These are phyloP conservation scores for Poeciliopsis prolifica DNA, from an alignment of 2,113 vertebrate species.

Conservation along the genomic window DNA sequence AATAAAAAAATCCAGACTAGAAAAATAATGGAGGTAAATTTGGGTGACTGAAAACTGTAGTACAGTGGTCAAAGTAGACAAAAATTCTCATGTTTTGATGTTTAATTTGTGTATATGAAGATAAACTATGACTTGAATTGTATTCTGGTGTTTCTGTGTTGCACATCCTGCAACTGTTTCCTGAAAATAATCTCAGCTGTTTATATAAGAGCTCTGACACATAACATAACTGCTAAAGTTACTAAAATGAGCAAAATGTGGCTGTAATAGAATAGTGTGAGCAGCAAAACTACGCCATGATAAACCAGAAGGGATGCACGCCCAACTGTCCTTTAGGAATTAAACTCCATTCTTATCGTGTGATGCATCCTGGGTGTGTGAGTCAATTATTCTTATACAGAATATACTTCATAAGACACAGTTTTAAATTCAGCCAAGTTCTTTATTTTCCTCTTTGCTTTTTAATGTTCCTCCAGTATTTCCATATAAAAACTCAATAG, in stretches of 20 bases:
- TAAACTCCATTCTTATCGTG: conserved; percentile 25
- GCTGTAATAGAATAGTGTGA: background rate
- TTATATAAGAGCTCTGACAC: background rate
- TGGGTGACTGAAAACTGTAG: background rate
- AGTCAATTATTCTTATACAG: background rate
- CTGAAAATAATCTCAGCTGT: background rate
- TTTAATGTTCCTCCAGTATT: background rate
- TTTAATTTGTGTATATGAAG: background rate
- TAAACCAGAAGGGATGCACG: conserved; percentile 22
- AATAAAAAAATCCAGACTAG: background rate
- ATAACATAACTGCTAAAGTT: background rate
- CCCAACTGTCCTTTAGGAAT: conserved; percentile 34
- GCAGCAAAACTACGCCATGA: conserved; percentile 13
- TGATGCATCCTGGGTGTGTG: conserved; percentile 27
- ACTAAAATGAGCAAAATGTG: background rate
- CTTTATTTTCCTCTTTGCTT: background rate
- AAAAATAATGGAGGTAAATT: background rate
- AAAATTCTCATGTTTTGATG: background rate
- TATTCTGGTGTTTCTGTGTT: conserved; percentile 1
- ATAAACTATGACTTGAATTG: background rate
- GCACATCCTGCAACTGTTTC: conserved; percentile 13
- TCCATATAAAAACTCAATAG: background rate
- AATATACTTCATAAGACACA: conserved; percentile 12
- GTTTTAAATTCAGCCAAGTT: background rate
- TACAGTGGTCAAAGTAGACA: background rate